Percentiles rank a stretch among this genome's conserved stretches.
These are phyloP conservation scores for Trichonephila clavipes DNA, from an alignment of 1,140 invertebrate genomes.

Conservation along the genomic window DNA sequence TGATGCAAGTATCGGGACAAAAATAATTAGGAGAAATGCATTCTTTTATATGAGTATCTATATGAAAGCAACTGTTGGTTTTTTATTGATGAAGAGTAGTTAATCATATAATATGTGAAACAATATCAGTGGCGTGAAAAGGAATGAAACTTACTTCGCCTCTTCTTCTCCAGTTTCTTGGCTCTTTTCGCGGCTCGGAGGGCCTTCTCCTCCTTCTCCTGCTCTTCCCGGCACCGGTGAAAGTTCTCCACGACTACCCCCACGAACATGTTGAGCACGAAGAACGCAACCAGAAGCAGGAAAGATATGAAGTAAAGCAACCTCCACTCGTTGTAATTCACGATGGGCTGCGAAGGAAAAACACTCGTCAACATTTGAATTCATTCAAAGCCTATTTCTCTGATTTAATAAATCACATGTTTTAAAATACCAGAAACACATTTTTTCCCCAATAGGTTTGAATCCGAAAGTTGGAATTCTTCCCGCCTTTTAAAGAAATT, in stretches of 20 bases:
- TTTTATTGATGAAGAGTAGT: no score
- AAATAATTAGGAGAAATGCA: no score
- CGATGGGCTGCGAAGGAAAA: conserved; percentile 89
- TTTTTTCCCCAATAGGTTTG: no score
- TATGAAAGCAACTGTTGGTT: no score
- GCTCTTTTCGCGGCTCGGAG: conserved; percentile 95
- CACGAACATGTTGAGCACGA: conserved; percentile 99
- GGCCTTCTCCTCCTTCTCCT: conserved; percentile 99
- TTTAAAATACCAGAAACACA: no score
- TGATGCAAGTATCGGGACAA: no score
- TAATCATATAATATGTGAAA: no score
- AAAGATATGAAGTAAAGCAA: conserved; percentile 99
- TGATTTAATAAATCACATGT: no score
- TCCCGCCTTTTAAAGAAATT: no score
- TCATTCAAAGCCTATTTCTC: no score
- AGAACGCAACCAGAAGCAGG: conserved; percentile 98
- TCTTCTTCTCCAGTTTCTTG: conserved; percentile 96
- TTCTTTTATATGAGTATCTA: no score
- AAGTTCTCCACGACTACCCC: conserved; percentile 99
- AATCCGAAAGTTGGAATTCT: no score
- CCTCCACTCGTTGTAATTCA: conserved; percentile 99
- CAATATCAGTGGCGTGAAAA: background rate
- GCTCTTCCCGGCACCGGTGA: conserved; percentile 98
- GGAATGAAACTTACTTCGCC: conserved; percentile 87
- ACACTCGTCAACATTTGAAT: background rate